phyloP scores from a whole-genome alignment of 2,797 vertebrate genomes.

The Scolopax rusticola region DNA sequence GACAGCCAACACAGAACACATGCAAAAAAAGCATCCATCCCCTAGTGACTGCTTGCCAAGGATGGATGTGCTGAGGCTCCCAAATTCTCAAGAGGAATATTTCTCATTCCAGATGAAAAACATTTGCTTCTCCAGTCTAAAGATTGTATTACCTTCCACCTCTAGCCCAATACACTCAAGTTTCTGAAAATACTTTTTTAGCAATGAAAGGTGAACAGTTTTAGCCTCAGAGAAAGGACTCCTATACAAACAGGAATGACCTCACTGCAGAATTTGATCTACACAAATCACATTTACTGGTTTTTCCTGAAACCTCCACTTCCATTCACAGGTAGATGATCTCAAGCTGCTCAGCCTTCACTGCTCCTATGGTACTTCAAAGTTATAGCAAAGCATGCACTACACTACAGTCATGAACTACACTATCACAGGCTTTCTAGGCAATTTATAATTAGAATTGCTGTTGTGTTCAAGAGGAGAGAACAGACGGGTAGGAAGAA shows the following conservation, averaged over 20 bases:
- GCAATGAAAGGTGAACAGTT: not conserved
- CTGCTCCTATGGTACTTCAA: not conserved
- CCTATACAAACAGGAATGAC: not conserved
- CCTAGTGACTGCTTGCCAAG: not conserved
- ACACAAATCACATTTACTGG: not conserved
- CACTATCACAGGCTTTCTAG: not conserved
- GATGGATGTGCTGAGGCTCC: not conserved
- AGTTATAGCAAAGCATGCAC: not conserved
- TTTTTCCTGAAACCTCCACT: not conserved
- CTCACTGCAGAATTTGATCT: not conserved
- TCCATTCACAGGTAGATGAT: not conserved
- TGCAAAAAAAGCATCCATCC: not conserved
- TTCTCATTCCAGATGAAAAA: not conserved
- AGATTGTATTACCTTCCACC: not conserved
- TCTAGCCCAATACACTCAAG: not conserved
- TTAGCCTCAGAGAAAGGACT: not conserved
- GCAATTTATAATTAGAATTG: not conserved
- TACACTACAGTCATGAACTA: not conserved
- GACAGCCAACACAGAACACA: not conserved
- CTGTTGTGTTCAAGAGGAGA: not conserved
- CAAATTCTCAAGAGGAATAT: not conserved
- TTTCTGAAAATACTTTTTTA: not conserved
- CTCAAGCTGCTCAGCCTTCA: not conserved
- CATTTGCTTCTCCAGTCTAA: not conserved
- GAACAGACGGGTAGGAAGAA: not conserved